phyloP scores from a whole-genome alignment of 2,888 invertebrate species.

The Nemotelus pantherinus region DNA sequence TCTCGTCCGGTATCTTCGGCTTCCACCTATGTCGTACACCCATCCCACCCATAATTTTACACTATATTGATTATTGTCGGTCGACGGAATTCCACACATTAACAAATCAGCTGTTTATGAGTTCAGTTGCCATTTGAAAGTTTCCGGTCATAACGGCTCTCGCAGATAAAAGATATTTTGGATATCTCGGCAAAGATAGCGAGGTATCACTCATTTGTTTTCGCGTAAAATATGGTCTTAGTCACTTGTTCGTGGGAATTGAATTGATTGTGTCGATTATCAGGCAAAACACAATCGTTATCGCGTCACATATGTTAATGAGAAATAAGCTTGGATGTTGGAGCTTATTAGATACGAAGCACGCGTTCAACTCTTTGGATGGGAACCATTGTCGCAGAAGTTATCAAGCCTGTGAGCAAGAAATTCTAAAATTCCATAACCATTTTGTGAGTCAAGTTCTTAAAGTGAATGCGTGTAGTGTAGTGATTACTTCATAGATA shows the following conservation, averaged over 20 bases:
- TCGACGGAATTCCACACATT: not conserved
- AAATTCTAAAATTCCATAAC: too few relatives aligned
- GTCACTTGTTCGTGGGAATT: slow-evolving; percentile 1
- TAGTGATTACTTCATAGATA: too few relatives aligned
- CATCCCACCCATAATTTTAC: not conserved
- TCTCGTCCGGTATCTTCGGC: not conserved
- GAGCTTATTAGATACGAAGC: too few relatives aligned
- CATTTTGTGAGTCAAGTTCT: too few relatives aligned
- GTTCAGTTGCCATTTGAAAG: slow-evolving; percentile 7
- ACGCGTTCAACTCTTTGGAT: too few relatives aligned
- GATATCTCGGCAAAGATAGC: not conserved
- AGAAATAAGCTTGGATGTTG: not conserved
- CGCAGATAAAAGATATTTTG: not conserved
- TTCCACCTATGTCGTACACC: not conserved
- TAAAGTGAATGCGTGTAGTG: too few relatives aligned
- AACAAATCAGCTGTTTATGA: slow-evolving; percentile 32
- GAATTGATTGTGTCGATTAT: not conserved
- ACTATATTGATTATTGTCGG: not conserved
- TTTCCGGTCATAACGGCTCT: not conserved
- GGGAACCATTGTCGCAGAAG: too few relatives aligned
- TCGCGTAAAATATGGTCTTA: not conserved
- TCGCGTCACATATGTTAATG: not conserved
- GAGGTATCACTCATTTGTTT: not conserved
- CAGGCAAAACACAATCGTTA: not conserved
- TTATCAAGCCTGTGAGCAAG: too few relatives aligned